phyloP scores from a whole-genome alignment of 2,797 vertebrate genomes.

The Sebastes oblongus region DNA sequence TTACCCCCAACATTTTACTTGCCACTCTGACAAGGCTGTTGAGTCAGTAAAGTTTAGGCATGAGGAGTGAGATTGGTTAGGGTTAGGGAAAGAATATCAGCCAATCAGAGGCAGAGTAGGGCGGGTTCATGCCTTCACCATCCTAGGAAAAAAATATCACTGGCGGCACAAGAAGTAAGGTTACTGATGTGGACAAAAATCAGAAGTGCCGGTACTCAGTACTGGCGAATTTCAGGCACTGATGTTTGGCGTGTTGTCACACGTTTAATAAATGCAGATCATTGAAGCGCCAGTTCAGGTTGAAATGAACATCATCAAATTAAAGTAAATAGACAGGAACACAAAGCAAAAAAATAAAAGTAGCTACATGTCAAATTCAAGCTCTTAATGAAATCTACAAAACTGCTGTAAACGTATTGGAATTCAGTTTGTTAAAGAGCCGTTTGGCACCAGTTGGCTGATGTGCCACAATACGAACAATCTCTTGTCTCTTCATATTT shows the following conservation, averaged over 20 bases:
- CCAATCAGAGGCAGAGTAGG: too few relatives aligned
- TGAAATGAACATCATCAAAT: background rate
- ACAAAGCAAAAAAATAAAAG: too few relatives aligned
- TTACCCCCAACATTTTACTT: background rate
- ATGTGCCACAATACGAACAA: constrained; percentile 87
- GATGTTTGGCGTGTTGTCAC: too few relatives aligned
- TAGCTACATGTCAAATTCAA: too few relatives aligned
- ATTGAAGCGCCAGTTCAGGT: background rate
- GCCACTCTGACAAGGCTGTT: background rate
- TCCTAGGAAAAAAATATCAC: too few relatives aligned
- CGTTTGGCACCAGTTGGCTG: constrained; percentile 91
- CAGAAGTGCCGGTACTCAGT: too few relatives aligned
- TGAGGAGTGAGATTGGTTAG: too few relatives aligned
- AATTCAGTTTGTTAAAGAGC: constrained; percentile 81
- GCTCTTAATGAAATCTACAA: background rate
- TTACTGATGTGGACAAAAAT: too few relatives aligned
- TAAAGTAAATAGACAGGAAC: background rate
- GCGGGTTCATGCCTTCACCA: too few relatives aligned
- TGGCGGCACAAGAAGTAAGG: too few relatives aligned
- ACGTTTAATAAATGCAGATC: background rate
- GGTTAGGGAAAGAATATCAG: too few relatives aligned
- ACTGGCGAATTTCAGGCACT: too few relatives aligned
- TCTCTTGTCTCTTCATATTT: constrained; percentile 92
- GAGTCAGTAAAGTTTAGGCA: background rate
- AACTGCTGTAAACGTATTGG: background rate